phyloP scores from a whole-genome alignment of 2,113 vertebrate genomes.

The Nymphicus hollandicus region DNA sequence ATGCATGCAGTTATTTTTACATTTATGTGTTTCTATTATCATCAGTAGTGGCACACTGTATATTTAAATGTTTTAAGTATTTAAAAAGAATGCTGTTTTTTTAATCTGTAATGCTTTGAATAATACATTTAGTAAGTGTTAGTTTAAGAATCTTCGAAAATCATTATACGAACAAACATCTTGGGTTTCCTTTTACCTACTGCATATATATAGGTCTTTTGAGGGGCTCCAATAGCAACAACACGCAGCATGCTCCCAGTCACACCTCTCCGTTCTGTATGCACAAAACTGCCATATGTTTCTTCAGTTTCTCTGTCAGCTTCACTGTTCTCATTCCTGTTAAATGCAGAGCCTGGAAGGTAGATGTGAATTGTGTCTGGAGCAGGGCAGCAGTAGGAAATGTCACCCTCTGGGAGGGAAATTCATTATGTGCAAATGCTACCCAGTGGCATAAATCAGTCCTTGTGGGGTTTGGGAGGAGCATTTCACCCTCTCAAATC shows the following conservation, averaged over 20 bases:
- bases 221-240: not conserved
- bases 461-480: not conserved
- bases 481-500: not conserved
- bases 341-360: constrained; percentile 4
- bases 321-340: not conserved
- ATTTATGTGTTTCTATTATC: not conserved
- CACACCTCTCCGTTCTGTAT: not conserved
- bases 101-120: not conserved
- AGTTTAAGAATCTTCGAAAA: not conserved
- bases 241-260: not conserved
- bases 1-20: not conserved
- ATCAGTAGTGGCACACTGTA: not conserved
- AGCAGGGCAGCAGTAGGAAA: not conserved
- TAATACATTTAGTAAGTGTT: not conserved
- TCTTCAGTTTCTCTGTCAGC: constrained; percentile 27
- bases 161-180: not conserved
- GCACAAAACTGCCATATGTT: constrained; percentile 6
- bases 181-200: not conserved
- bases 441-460: constrained; percentile 30
- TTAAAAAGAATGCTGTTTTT: not conserved
- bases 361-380: not conserved
- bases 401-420: not conserved
- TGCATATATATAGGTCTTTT: not conserved
- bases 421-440: constrained; percentile 1
- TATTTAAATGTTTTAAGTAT: not conserved